Base-by-base conservation (phyloP, 2,888 invertebrate species). In the Lepidochrysops patricia region DNA sequence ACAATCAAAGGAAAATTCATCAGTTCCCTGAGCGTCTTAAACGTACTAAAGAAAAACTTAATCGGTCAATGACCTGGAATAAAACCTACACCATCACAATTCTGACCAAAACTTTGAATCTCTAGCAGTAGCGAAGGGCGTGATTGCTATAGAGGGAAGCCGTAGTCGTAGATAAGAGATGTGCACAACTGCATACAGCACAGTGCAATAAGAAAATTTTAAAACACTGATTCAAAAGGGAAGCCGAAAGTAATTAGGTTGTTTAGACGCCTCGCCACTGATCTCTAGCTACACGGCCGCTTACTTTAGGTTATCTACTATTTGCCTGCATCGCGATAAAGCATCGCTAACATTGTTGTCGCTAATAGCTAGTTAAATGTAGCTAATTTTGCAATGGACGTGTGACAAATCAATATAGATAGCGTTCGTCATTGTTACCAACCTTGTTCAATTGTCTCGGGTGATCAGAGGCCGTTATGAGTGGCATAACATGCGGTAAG, bases 401-500 rank as follows among this genome's bases (percentile, higher is more conserved):
- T 43, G 43, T 43, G 43, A 43, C 43, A 43, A 43, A 43, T 52
- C 27, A 27, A 52, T 52, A 32, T 29, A 43, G 43, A 43, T 43
- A 19, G 19, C 12, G 19, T 43, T 43, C 43, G 43, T 43, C 19
- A 9, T 43, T 43, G 23, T 43, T 43, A 23, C 9, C 19, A 54
- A 15, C 54, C 54, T 54, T 9, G 54, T 29, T 29, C 15, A 29
- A 7, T 29, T 19, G 52, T 52, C 29, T 15, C 29, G 15, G 29
- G 15, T 15, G 54, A 54, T 19, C 19, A 54, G 19, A 54, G 19
- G 32, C 29, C 32, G 12, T 49, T 13, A 15, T 29, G 32, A 29
- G 12, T 54, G 32, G 54, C 54, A 54, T 54, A 54, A 54, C 19
- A 19, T 29, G 32, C 54, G 15, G 54, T 54, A 54, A 32, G 32